Evolutionary conservation across 2,888 invertebrate species (phyloP), one percentile per base, ranked within the genome.

Genomic region (Chalcis sispes): DNA sequence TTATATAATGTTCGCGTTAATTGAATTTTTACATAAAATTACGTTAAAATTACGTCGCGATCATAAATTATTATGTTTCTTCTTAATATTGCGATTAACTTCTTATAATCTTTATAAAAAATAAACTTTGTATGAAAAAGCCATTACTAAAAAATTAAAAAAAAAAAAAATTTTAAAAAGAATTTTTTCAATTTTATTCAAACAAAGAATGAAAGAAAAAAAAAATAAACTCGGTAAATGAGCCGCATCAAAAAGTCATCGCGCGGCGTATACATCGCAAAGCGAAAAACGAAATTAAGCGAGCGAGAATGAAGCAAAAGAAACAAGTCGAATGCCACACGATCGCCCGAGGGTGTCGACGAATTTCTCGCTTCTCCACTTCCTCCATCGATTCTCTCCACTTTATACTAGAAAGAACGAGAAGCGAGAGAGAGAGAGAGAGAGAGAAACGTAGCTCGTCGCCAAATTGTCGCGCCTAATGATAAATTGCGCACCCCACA

Each of bases 401-500:
- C 46, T 46, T 25, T n/a, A n/a, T n/a, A n/a, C n/a, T n/a, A n/a
- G n/a, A n/a, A n/a, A n/a, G n/a, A n/a, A n/a, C n/a, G n/a, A n/a
- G n/a, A n/a, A n/a, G 15, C 15, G 15, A 36, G 50, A 27, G 65
- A 65, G 61, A 69, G 67, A 56, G 62, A 69, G 66, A 23, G 50
- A 15, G 27, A 72, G 75, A 70, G 79, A 79, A 74, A 69, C 5
- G 66, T 5, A 40, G 56, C 80, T 84, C 83, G 86, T 88, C 88
- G 84, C 83, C 84, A 86, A 88, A 88, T 88, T 88, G 88, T 88
- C 88, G 86, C 78, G 84, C 82, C 85, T 88, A 87, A 88, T 89
- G 88, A 89, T 88, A 89, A 89, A 89, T 88, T 87, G 86, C 87
- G 87, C 85, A 87, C 50, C 54, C 32, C n/a, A 27, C 71, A 74